Evolutionary conservation across 2,113 vertebrate species (phyloP).

Genomic region (Talpa occidentalis): DNA sequence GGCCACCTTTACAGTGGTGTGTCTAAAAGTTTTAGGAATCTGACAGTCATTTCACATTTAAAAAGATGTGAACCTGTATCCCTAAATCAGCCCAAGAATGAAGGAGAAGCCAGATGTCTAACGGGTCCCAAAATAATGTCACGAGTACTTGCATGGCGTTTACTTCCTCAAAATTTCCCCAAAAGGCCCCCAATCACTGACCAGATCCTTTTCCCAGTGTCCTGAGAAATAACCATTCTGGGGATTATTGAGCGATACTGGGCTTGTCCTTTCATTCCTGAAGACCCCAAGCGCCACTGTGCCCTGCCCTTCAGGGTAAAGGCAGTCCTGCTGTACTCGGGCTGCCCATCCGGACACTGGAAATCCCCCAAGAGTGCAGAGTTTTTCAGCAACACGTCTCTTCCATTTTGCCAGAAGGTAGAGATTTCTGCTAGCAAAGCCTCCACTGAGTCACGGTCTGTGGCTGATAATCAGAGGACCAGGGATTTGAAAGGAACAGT

Average conservation of each 20-base stretch:
- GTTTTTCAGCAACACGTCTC: neutral
- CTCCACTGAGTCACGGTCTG: neutral
- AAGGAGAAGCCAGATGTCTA: neutral
- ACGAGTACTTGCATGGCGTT: neutral
- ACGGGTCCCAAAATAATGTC: neutral
- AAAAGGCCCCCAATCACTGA: neutral
- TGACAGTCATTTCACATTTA: too few species aligned
- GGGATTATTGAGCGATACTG: neutral
- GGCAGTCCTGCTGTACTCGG: neutral
- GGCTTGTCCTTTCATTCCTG: neutral
- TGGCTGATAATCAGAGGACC: neutral
- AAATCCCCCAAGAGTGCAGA: neutral
- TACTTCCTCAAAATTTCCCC: neutral
- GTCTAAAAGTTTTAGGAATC: too few species aligned
- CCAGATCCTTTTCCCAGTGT: neutral
- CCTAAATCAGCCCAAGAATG: neutral
- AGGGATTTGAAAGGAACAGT: neutral
- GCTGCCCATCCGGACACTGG: neutral
- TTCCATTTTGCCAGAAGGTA: neutral
- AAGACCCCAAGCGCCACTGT: neutral
- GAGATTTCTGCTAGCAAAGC: neutral
- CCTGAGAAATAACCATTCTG: neutral
- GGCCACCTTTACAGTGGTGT: too few species aligned
- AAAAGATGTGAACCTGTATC: too few species aligned
- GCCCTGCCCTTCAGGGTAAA: neutral